phyloP scores from a whole-genome alignment of 2,113 vertebrate genomes.

The Plecturocebus donacophilus region DNA sequence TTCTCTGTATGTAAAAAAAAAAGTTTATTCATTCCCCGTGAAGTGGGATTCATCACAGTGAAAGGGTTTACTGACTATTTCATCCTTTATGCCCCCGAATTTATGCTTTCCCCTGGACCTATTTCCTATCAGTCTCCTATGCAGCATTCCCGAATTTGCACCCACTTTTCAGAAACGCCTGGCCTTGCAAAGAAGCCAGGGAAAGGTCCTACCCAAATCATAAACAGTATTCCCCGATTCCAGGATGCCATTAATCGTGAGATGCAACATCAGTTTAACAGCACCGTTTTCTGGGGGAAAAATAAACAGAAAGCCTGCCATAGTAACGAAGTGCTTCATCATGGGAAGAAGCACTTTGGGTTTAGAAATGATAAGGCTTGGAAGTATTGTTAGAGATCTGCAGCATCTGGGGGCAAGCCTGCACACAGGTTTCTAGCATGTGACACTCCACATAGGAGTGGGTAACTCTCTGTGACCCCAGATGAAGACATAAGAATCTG shows the following conservation, averaged over 20 bases:
- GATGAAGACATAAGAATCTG: neutral
- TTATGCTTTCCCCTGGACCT: neutral
- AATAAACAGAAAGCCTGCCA: neutral
- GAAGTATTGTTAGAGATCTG: neutral
- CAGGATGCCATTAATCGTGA: neutral
- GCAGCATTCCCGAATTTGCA: neutral
- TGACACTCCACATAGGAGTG: neutral
- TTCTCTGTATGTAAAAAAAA: neutral
- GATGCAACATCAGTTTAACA: neutral
- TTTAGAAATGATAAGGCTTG: neutral
- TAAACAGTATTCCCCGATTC: neutral
- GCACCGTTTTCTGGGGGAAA: neutral
- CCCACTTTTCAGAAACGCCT: neutral
- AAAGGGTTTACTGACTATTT: slow-evolving; percentile 2
- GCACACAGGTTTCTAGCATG: accelerated
- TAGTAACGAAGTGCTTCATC: too few species aligned
- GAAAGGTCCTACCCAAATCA: neutral
- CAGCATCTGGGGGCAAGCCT: accelerated
- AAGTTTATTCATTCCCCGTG: neutral
- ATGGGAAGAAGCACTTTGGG: neutral
- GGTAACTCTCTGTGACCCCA: neutral
- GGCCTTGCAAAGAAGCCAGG: neutral
- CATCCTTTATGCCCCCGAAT: neutral
- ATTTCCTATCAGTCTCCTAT: neutral
- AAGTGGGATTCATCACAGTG: slow-evolving; percentile 30